These are phyloP conservation scores for Lagopus muta DNA, from an alignment of 2,113 vertebrate genomes.

Conservation along the genomic window DNA sequence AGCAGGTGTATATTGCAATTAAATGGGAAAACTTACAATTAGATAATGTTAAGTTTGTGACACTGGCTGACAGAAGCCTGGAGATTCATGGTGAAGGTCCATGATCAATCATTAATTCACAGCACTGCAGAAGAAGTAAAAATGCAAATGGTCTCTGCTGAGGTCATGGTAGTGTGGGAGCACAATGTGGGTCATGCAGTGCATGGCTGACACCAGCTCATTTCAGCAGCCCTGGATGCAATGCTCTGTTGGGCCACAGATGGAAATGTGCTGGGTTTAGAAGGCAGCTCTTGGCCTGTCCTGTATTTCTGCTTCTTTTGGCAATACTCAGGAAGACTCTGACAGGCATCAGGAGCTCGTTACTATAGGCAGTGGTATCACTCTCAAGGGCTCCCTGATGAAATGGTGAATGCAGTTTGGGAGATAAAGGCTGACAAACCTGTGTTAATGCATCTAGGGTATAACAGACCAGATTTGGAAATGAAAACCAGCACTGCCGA, in stretches of 20 bases:
- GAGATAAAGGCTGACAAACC: neutral
- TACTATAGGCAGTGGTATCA: neutral
- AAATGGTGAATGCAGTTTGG: neutral
- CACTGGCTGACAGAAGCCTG: slow-evolving; percentile 52
- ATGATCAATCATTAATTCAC: slow-evolving; percentile 57
- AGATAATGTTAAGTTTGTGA: slow-evolving; percentile 74
- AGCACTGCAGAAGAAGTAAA: neutral
- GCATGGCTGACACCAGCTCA: slow-evolving; percentile 7
- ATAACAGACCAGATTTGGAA: slow-evolving; percentile 4
- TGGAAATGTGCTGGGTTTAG: neutral
- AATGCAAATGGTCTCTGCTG: slow-evolving; percentile 53
- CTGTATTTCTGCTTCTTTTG: neutral
- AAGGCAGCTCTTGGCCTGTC: neutral
- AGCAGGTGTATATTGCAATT: slow-evolving; percentile 75
- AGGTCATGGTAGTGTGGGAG: slow-evolving; percentile 56
- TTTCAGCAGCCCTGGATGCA: slow-evolving; percentile 13
- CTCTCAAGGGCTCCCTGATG: neutral
- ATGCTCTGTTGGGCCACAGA: slow-evolving; percentile 2
- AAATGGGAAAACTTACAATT: slow-evolving; percentile 75
- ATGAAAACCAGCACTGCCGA: neutral
- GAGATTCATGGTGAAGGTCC: slow-evolving; percentile 60
- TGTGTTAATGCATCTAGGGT: neutral
- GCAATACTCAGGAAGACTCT: neutral
- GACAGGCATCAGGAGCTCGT: neutral
- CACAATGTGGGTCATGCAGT: neutral